Evolutionary conservation across 1,140 invertebrate genomes (phyloP).

Genomic region (Chionoecetes opilio): DNA sequence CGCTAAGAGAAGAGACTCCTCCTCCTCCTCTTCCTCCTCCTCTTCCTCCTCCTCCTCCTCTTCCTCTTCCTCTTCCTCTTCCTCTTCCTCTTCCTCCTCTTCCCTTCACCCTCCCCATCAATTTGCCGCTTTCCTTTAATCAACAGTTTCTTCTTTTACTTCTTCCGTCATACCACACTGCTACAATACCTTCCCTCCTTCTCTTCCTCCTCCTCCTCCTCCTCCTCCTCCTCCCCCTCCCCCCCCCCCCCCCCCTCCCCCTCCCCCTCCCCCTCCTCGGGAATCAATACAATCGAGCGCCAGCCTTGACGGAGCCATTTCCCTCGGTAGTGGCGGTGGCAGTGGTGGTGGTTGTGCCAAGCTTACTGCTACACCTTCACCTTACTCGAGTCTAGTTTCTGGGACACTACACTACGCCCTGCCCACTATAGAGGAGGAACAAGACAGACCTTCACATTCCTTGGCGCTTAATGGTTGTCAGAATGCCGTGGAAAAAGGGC

Average conservation of each 20-base stretch:
- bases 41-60: conserved; percentile 27
- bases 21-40: conserved; percentile 33
- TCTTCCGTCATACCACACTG: background rate
- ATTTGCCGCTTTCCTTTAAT: background rate
- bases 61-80: background rate
- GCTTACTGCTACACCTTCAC: no score
- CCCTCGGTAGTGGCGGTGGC: no score
- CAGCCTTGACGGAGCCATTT: no score
- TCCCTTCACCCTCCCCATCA: background rate
- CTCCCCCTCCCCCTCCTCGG: background rate
- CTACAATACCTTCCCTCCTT: background rate
- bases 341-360: no score
- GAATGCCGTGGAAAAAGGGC: no score
- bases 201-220: conserved; percentile 28
- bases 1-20: background rate
- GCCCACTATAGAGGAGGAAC: no score
- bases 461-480: no score
- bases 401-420: no score
- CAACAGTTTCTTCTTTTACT: background rate
- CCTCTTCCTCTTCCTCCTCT: background rate
- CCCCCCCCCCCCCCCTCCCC: background rate
- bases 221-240: conserved; percentile 11
- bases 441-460: no score
- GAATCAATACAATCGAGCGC: no score
- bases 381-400: no score